phyloP scores from a whole-genome alignment of 2,888 invertebrate species.

The Lithophane leautieri region DNA sequence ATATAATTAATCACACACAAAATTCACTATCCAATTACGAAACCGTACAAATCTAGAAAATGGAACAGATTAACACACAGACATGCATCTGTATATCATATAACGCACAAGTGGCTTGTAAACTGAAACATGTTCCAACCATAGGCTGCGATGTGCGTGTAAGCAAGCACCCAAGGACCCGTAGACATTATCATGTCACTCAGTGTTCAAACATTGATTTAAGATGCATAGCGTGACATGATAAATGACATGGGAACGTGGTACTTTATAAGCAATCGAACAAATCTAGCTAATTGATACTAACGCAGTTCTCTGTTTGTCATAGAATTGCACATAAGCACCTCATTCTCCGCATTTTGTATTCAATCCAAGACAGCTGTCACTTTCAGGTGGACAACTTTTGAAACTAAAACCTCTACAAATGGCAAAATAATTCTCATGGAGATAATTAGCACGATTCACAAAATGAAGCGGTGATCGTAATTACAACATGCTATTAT shows the following conservation, averaged over 20 bases:
- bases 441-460: not conserved
- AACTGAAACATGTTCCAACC: constrained; percentile 21
- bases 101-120: constrained; percentile 27
- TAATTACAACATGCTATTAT: not conserved
- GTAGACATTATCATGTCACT: constrained; percentile 23
- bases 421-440: not conserved
- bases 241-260: not conserved
- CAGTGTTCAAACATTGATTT: constrained; percentile 5
- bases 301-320: not conserved
- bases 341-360: not conserved
- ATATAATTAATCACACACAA: constrained; percentile 2
- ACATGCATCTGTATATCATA: constrained; percentile 17
- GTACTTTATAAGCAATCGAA: not conserved
- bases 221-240: constrained; percentile 1
- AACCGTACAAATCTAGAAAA: not conserved
- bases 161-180: constrained; percentile 33
- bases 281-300: not conserved
- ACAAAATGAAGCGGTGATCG: not conserved
- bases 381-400: not conserved
- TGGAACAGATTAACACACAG: not conserved
- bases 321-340: not conserved
- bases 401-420: not conserved
- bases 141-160: constrained; percentile 35
- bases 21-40: constrained; percentile 10
- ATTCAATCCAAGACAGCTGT: not conserved